These are phyloP conservation scores for Forpus xanthops DNA, from an alignment of 2,797 vertebrate genomes.

Conservation along the genomic window DNA sequence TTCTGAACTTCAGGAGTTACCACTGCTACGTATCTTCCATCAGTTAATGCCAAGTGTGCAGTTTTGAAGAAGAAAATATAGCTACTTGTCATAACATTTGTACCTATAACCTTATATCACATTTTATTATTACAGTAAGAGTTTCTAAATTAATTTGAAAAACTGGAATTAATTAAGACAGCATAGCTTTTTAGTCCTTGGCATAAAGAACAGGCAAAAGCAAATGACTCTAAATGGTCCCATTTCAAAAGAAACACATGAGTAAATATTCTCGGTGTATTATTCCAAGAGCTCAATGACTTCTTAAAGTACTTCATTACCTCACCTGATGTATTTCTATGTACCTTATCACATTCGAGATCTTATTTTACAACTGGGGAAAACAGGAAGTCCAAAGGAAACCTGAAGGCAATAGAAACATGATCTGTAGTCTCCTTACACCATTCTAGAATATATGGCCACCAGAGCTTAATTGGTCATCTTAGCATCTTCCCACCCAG, in stretches of 20 bases:
- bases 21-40: neutral
- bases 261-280: neutral
- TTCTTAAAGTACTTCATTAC: neutral
- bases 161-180: neutral
- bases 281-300: neutral
- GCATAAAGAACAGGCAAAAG: neutral
- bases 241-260: neutral
- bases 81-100: neutral
- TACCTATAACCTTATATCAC: neutral
- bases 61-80: neutral
- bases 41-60: neutral
- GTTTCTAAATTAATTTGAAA: neutral
- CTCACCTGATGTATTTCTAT: neutral
- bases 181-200: neutral
- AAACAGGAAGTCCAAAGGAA: neutral
- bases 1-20: neutral
- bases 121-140: neutral
- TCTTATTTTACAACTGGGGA: neutral
- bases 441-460: too few species aligned
- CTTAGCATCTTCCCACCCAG: neutral
- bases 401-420: neutral
- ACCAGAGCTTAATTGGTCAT: neutral
- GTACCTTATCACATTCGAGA: neutral
- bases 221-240: neutral
- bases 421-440: neutral